Conservation (phyloP, 2,888 invertebrate species). For the Apotomis turbidana region DNA sequence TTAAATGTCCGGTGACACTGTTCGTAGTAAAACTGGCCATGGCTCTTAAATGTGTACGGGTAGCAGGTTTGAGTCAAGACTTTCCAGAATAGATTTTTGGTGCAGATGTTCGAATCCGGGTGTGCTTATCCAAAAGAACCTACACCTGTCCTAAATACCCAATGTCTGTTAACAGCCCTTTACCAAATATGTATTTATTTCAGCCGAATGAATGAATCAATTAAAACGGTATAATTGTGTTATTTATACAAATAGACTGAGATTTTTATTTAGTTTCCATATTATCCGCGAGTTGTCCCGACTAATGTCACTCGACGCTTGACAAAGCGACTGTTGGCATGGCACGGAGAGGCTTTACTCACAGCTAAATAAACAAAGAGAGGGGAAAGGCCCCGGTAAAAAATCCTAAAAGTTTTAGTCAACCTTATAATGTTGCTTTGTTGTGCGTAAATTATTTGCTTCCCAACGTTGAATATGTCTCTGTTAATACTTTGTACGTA, state of each 20-base stretch:
- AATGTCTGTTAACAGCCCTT: too few relatives aligned
- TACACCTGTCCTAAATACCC: too few relatives aligned
- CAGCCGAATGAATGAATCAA: too few relatives aligned
- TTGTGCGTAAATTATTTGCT: conserved; percentile 46
- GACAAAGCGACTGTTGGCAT: conserved; percentile 82
- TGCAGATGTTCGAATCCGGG: too few relatives aligned
- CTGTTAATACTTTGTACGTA: too few relatives aligned
- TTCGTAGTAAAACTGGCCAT: too few relatives aligned
- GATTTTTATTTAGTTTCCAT: conserved; percentile 66
- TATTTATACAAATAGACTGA: conserved; percentile 8
- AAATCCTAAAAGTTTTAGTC: conserved; percentile 71
- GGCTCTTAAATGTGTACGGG: too few relatives aligned
- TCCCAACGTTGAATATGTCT: conserved; percentile 3
- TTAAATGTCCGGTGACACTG: too few relatives aligned
- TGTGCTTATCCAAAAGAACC: too few relatives aligned
- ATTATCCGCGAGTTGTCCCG: conserved; percentile 76
- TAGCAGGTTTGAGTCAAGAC: too few relatives aligned
- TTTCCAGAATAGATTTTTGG: too few relatives aligned
- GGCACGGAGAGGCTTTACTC: conserved; percentile 79
- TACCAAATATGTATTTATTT: too few relatives aligned
- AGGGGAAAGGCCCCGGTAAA: conserved; percentile 68
- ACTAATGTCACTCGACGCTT: conserved; percentile 78
- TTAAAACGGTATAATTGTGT: background rate
- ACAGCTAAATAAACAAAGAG: conserved; percentile 74
- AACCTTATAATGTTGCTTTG: conserved; percentile 47